Percentiles rank a stretch among this genome's conserved stretches.
Conservation (phyloP, 1,140 invertebrate species). For the Euwallacea fornicatus region DNA sequence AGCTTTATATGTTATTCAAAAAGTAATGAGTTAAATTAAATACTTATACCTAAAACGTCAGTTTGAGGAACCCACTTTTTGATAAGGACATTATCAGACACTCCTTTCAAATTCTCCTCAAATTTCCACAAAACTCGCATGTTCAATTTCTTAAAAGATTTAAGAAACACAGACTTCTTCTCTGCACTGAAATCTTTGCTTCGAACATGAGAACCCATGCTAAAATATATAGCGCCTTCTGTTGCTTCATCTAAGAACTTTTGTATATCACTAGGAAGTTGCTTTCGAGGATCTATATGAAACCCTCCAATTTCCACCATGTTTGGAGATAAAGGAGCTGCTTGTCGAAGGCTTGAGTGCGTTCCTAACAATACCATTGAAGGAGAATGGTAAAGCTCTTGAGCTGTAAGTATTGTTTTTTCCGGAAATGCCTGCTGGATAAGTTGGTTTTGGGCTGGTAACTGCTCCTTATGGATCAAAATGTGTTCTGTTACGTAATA, state of each 20-base stretch:
- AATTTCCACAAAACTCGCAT: constrained; percentile 62
- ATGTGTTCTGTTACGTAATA: constrained; percentile 2
- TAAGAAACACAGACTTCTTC: constrained; percentile 47
- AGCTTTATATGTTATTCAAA: neutral
- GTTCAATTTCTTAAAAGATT: constrained; percentile 54
- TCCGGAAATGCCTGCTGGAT: constrained; percentile 11
- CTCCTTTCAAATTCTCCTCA: constrained; percentile 52
- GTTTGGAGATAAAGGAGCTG: constrained; percentile 59
- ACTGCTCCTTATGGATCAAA: neutral
- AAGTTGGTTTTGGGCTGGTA: constrained; percentile 11
- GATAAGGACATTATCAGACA: constrained; percentile 57
- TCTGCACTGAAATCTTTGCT: constrained; percentile 49
- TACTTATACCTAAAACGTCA: constrained; percentile 58
- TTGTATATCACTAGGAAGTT: constrained; percentile 57
- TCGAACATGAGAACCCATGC: constrained; percentile 57
- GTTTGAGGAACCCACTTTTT: constrained; percentile 63
- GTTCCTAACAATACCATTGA: constrained; percentile 61
- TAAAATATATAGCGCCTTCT: constrained; percentile 64
- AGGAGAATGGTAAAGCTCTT: constrained; percentile 46
- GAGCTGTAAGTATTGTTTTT: constrained; percentile 2
- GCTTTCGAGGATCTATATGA: constrained; percentile 53
- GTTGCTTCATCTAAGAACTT: constrained; percentile 59
- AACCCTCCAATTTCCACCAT: constrained; percentile 60
- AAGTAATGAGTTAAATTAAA: neutral
- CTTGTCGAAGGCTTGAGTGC: constrained; percentile 58